phyloP scores from a whole-genome alignment of 2,888 invertebrate genomes.

The Platycheirus albimanus region DNA sequence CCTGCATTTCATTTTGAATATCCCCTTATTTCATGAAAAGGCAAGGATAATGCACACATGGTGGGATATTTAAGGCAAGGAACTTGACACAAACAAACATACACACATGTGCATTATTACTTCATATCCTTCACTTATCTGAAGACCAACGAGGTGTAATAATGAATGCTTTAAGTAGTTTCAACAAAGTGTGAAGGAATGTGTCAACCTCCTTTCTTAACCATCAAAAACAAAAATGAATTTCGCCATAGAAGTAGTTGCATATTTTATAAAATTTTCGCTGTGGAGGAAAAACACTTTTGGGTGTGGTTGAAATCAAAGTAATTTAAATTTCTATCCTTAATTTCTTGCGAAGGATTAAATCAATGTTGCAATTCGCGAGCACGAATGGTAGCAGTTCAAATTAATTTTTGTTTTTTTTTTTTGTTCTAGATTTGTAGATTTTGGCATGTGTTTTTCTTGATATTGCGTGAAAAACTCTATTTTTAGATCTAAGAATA shows the following conservation, averaged over 20 bases:
- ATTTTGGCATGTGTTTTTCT: too few relatives aligned
- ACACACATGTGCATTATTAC: constrained; percentile 29
- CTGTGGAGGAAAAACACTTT: too few relatives aligned
- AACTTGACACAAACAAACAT: neutral
- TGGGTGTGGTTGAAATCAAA: too few relatives aligned
- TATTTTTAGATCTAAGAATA: too few relatives aligned
- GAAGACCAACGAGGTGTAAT: constrained; percentile 63
- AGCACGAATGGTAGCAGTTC: too few relatives aligned
- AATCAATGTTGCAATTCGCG: too few relatives aligned
- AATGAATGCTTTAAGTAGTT: constrained; percentile 53
- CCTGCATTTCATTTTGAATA: neutral
- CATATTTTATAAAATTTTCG: too few relatives aligned
- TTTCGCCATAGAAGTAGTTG: neutral
- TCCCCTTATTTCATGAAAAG: constrained; percentile 18
- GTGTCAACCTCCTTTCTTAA: neutral
- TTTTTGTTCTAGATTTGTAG: too few relatives aligned
- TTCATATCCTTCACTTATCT: constrained; percentile 48
- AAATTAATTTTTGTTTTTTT: too few relatives aligned
- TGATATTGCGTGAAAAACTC: too few relatives aligned
- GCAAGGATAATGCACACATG: constrained; percentile 21
- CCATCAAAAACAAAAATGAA: neutral
- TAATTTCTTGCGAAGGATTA: too few relatives aligned
- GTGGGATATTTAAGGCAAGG: constrained; percentile 13
- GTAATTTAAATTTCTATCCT: too few relatives aligned
- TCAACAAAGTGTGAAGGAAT: neutral